Conservation (phyloP, 2,888 invertebrate genomes). For the Polyommatus icarus region DNA sequence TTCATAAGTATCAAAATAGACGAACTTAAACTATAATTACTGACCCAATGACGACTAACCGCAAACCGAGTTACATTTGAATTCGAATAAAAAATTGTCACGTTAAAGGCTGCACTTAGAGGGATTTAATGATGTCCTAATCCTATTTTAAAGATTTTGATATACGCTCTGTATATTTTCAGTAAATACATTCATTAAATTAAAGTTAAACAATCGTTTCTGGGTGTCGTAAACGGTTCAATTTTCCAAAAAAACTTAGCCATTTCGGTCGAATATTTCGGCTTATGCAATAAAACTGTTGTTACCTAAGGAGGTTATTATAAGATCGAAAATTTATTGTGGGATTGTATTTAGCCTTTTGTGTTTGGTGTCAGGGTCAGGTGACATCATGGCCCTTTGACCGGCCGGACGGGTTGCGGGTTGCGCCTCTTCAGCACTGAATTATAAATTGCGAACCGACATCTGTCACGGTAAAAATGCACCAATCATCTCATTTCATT, state of each 20-base stretch:
- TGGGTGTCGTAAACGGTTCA: neutral
- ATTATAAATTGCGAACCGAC: conserved; percentile 20
- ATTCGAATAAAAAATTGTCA: conserved; percentile 5
- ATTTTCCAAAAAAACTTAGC: neutral
- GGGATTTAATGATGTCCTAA: neutral
- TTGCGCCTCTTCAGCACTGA: neutral
- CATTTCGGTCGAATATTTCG: no score
- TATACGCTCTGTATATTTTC: no score
- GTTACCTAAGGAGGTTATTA: conserved; percentile 37
- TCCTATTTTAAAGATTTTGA: no score
- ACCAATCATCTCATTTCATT: neutral
- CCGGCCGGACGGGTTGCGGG: conserved; percentile 47
- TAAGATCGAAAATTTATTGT: conserved; percentile 33
- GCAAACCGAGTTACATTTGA: conserved; percentile 9
- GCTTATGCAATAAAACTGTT: conserved; percentile 16
- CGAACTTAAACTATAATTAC: conserved; percentile 22
- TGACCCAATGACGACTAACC: conserved; percentile 23
- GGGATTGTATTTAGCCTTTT: conserved; percentile 32
- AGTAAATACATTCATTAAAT: neutral
- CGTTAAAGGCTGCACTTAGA: no score
- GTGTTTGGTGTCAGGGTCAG: conserved; percentile 53
- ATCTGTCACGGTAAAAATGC: neutral
- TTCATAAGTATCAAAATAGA: conserved; percentile 22
- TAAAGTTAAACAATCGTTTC: neutral
- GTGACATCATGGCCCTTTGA: conserved; percentile 53